Evolutionary conservation across 2,888 invertebrate species (phyloP).

Genomic region (Stenurella melanura): DNA sequence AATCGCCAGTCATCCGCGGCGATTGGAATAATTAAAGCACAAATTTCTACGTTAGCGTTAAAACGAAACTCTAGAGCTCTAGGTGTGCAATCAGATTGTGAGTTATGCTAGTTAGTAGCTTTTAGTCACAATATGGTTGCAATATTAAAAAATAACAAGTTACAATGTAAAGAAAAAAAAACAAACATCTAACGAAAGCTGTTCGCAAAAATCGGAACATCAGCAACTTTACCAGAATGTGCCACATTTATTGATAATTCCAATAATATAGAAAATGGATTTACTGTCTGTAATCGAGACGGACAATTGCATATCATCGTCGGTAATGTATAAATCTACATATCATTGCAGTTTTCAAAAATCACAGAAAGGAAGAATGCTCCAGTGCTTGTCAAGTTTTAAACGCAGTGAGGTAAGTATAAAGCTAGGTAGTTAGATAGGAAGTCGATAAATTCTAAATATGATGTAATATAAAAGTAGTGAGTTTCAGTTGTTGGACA

Average conservation of each 20-base stretch:
- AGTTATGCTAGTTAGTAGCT: slow-evolving; percentile 62
- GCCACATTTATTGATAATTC: slow-evolving; percentile 15
- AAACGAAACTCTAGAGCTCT: slow-evolving; percentile 49
- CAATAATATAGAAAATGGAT: neutral
- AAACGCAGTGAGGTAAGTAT: neutral
- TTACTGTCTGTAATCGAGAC: neutral
- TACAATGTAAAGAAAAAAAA: slow-evolving; percentile 57
- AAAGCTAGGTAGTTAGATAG: too few species aligned
- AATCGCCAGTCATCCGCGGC: slow-evolving; percentile 29
- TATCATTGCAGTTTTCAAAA: neutral
- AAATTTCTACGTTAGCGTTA: slow-evolving; percentile 60
- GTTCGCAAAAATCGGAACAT: neutral
- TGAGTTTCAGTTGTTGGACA: too few species aligned
- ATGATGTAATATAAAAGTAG: too few species aligned
- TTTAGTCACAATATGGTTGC: slow-evolving; percentile 67
- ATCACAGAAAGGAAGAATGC: neutral
- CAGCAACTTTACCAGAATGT: slow-evolving; percentile 17
- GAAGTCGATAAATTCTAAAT: too few species aligned
- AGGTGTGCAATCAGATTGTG: slow-evolving; percentile 69
- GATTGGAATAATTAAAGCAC: slow-evolving; percentile 51
- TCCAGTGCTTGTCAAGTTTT: neutral
- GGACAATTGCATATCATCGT: neutral
- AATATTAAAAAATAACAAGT: slow-evolving; percentile 61
- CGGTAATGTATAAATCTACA: too few species aligned
- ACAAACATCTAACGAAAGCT: slow-evolving; percentile 29